Evolutionary conservation across 53 echinoderm and acorn worm genomes (phyloP).

Genomic region (Temnopleurus reevesii): DNA sequence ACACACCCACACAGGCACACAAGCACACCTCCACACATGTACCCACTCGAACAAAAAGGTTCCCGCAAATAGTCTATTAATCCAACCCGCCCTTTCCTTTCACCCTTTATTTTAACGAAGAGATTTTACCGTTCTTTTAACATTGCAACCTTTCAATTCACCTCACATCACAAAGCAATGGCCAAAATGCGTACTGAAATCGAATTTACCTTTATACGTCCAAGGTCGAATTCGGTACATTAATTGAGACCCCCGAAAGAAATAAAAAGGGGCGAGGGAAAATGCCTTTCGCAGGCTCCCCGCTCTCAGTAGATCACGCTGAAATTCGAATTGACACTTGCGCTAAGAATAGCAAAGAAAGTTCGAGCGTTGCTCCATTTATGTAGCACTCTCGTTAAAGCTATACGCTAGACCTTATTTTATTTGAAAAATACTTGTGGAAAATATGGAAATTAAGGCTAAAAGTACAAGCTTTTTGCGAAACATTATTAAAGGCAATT

Average conservation of each 20-base stretch:
- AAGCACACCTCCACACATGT: neutral
- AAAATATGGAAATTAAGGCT: too few relatives aligned
- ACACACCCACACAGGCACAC: too few relatives aligned
- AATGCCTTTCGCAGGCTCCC: neutral
- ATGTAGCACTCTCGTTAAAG: too few relatives aligned
- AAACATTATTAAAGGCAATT: too few relatives aligned
- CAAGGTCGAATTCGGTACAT: neutral
- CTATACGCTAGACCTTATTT: too few relatives aligned
- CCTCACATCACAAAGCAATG: neutral
- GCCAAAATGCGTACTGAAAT: slow-evolving; percentile 9
- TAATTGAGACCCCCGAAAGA: neutral
- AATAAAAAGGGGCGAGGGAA: neutral
- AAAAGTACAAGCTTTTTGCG: too few relatives aligned
- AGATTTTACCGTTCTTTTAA: neutral
- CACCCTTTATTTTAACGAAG: neutral
- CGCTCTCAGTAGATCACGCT: neutral
- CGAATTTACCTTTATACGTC: neutral
- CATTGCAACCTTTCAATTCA: neutral
- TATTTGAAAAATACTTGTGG: too few relatives aligned
- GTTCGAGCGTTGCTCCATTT: neutral
- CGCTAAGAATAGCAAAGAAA: slow-evolving; percentile 29
- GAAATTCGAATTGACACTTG: slow-evolving; percentile 1
- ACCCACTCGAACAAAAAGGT: neutral
- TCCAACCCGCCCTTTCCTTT: neutral
- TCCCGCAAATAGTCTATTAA: neutral